Percentiles rank a stretch among this genome's conserved stretches.
Evolutionary conservation across 1,140 invertebrate genomes (phyloP).

Genomic region (Formica exsecta): DNA sequence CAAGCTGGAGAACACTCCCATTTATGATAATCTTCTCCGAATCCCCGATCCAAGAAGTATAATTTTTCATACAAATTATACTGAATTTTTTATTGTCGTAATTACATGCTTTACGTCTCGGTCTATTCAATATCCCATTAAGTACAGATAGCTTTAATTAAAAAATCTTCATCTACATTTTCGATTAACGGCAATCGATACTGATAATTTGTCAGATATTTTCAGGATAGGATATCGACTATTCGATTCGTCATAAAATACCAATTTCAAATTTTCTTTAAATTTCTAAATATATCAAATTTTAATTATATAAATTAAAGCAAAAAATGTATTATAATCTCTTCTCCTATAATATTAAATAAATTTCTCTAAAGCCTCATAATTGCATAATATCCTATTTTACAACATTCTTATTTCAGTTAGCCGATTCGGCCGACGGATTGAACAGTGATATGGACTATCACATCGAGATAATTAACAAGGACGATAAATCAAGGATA

Average conservation of each 20-base stretch:
- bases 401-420: constrained; percentile 70
- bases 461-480: constrained; percentile 79
- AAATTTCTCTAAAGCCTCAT: neutral
- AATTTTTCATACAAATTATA: constrained; percentile 18
- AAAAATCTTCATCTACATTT: neutral
- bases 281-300: neutral
- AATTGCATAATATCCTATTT: neutral
- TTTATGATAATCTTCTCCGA: constrained; percentile 44
- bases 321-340: neutral
- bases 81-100: constrained; percentile 2
- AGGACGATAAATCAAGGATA: constrained; percentile 86
- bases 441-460: constrained; percentile 80
- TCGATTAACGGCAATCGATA: neutral
- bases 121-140: neutral
- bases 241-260: neutral
- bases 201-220: neutral
- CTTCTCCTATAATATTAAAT: neutral
- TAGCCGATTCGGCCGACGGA: constrained; percentile 77
- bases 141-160: neutral
- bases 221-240: neutral
- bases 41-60: neutral
- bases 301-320: neutral
- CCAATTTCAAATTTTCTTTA: neutral
- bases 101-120: neutral
- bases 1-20: constrained; percentile 36